Evolutionary conservation across 2,888 invertebrate species (phyloP).

Genomic region (Amphiduros pacificus): DNA sequence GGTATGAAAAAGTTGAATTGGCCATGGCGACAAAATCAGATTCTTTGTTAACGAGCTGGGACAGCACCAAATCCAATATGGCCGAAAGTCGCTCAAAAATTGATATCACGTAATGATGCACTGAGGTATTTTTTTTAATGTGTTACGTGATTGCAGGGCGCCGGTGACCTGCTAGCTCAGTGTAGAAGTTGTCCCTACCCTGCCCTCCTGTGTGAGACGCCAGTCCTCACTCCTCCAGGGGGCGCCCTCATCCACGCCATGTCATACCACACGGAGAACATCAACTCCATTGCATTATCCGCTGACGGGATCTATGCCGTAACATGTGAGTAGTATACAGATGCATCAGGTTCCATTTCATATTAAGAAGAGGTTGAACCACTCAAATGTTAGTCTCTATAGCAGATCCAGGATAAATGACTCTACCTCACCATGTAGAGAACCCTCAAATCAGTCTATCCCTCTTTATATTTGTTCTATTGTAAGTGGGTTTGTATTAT

Average conservation of each 20-base stretch:
- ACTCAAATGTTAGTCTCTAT: too few species aligned
- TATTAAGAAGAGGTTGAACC: too few species aligned
- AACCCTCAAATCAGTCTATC: too few species aligned
- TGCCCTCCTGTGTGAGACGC: conserved; percentile 35
- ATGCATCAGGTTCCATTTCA: too few species aligned
- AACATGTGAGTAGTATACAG: conserved; percentile 36
- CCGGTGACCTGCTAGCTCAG: conserved; percentile 28
- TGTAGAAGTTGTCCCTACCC: conserved; percentile 32
- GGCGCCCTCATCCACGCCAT: conserved; percentile 42
- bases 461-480: too few species aligned
- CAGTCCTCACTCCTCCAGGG: conserved; percentile 38
- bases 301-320: conserved; percentile 33
- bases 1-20: background rate
- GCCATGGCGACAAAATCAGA: background rate
- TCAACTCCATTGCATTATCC: conserved; percentile 37
- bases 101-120: too few species aligned
- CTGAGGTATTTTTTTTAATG: background rate
- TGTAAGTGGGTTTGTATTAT: too few species aligned
- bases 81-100: too few species aligned
- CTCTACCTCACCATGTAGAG: too few species aligned
- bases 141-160: conserved; percentile 22
- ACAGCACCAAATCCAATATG: too few species aligned
- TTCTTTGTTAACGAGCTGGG: too few species aligned
- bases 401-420: too few species aligned
- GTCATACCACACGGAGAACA: conserved; percentile 39